Conservation (phyloP, 1,140 invertebrate genomes). For the Bicyclus anynana region DNA sequence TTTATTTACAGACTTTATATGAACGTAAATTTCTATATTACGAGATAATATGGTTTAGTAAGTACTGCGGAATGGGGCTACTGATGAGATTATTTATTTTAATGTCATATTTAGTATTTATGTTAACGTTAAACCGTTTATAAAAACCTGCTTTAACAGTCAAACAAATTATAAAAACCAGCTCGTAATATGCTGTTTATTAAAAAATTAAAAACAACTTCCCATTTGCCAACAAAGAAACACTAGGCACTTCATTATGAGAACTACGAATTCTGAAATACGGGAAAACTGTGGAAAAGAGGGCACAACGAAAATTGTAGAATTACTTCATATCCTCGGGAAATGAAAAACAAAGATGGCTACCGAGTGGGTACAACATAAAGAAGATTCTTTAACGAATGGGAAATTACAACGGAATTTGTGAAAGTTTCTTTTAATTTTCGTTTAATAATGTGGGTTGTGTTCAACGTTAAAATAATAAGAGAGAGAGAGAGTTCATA, state of each 20-base stretch:
- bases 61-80: too few species aligned
- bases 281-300: conserved; percentile 11
- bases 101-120: too few species aligned
- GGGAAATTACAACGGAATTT: conserved; percentile 2
- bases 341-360: conserved; percentile 7
- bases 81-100: too few species aligned
- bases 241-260: conserved; percentile 3
- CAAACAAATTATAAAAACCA: too few species aligned
- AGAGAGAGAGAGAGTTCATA: not conserved
- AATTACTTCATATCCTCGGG: conserved; percentile 2
- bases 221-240: not conserved
- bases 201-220: not conserved
- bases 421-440: not conserved
- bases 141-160: too few species aligned
- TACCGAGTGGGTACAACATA: not conserved
- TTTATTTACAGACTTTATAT: too few species aligned
- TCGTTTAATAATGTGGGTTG: not conserved
- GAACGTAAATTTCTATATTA: too few species aligned
- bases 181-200: not conserved
- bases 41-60: too few species aligned
- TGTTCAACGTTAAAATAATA: not conserved
- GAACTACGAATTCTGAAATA: conserved; percentile 9
- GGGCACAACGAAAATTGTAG: conserved; percentile 6
- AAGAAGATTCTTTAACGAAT: conserved; percentile 1
- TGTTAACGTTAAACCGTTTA: too few species aligned